Evolutionary conservation across 2,797 vertebrate species (phyloP).

Genomic region (Ctenosaura bakeri): DNA sequence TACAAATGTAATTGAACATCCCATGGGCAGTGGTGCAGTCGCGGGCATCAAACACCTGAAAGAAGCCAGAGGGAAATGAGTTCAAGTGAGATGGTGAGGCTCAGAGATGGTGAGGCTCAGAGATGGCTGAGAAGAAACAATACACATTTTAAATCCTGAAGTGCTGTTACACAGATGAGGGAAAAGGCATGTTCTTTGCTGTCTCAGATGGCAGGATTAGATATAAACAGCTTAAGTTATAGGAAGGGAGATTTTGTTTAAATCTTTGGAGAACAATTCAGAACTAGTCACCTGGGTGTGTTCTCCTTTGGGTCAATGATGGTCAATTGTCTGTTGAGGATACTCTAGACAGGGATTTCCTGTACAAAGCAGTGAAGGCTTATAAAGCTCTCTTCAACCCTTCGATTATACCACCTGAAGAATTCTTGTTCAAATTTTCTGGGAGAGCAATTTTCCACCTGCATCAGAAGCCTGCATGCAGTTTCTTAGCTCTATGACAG

Average conservation of each 20-base stretch:
- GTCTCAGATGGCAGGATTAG: neutral
- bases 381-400: too few relatives aligned
- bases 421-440: neutral
- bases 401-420: too few relatives aligned
- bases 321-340: neutral
- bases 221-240: neutral
- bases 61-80: neutral
- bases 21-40: slow-evolving; percentile 97
- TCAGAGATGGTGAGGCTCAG: neutral
- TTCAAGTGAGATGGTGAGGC: too few relatives aligned
- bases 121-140: neutral
- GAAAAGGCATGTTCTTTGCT: neutral
- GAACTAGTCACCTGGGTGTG: neutral
- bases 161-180: neutral
- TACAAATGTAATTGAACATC: slow-evolving; percentile 99
- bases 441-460: neutral
- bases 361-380: neutral
- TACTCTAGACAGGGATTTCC: neutral
- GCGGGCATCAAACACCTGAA: slow-evolving; percentile 95
- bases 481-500: neutral
- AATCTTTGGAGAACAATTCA: neutral
- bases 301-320: neutral
- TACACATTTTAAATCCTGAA: neutral
- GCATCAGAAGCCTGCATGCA: too few relatives aligned
- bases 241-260: neutral